phyloP scores from a whole-genome alignment of 2,888 invertebrate species.

The Agonum fuliginosum region DNA sequence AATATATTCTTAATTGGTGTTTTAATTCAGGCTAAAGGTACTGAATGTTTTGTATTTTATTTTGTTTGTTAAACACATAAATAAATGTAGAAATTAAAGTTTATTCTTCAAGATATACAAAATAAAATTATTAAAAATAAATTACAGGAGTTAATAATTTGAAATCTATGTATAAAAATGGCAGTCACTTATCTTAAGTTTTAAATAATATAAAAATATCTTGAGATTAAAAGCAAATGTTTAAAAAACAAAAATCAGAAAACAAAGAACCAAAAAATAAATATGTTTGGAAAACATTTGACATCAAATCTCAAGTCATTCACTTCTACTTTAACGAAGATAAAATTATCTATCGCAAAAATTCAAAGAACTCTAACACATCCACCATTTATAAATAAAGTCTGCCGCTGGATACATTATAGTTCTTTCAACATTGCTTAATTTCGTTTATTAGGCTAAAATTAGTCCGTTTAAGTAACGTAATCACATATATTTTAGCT shows the following conservation, averaged over 20 bases:
- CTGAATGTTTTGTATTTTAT: constrained; percentile 52
- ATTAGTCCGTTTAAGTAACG: constrained; percentile 53
- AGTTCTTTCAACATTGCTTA: too few species aligned
- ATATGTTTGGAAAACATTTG: constrained; percentile 49
- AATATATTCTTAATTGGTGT: constrained; percentile 51
- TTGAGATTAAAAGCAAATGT: constrained; percentile 46
- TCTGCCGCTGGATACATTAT: too few species aligned
- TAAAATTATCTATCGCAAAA: constrained; percentile 8
- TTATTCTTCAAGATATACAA: constrained; percentile 59
- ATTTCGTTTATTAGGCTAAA: constrained; percentile 45
- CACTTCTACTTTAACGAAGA: constrained; percentile 23
- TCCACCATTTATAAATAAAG: too few species aligned
- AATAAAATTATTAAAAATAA: constrained; percentile 53
- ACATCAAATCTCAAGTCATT: constrained; percentile 32
- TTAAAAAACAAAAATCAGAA: constrained; percentile 30
- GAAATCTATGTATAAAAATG: constrained; percentile 56
- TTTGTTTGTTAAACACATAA: constrained; percentile 7
- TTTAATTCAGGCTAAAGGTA: constrained; percentile 54
- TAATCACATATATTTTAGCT: constrained; percentile 46
- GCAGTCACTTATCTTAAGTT: constrained; percentile 56
- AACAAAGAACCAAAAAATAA: constrained; percentile 34
- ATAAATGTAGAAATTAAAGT: constrained; percentile 55
- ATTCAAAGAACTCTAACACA: too few species aligned
- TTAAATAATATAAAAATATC: constrained; percentile 48
- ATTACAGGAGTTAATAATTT: constrained; percentile 47